Evolutionary conservation across 2,113 vertebrate genomes (phyloP).

Genomic region (Kryptolebias marmoratus): DNA sequence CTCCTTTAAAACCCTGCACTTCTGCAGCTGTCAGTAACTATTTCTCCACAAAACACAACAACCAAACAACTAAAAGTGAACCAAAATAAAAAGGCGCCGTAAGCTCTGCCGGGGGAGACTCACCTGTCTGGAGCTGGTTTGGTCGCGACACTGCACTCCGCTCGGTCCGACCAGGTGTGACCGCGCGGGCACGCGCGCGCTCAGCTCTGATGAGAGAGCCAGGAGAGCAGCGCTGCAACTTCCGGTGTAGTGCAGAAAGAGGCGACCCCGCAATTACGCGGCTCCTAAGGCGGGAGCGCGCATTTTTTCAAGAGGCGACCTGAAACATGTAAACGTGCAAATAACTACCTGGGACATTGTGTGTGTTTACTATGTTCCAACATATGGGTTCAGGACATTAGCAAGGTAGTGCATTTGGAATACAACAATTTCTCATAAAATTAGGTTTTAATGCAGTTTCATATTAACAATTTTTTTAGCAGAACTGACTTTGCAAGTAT

Average conservation of each 20-base stretch:
- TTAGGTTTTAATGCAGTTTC: no score
- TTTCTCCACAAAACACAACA: no score
- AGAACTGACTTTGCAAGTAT: no score
- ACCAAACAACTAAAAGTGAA: neutral
- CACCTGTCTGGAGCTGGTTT: constrained; percentile 60
- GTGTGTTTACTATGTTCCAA: no score
- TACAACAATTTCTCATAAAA: no score
- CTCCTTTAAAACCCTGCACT: neutral
- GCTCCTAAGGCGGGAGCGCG: neutral
- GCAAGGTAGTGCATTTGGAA: no score
- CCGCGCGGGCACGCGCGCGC: neutral
- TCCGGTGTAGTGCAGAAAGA: constrained; percentile 1
- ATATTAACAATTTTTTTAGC: no score
- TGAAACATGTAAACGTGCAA: no score
- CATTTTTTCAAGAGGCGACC: neutral
- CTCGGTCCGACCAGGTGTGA: constrained; percentile 69
- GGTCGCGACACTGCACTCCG: neutral
- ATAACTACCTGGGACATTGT: no score
- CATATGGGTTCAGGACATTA: no score
- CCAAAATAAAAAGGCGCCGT: neutral
- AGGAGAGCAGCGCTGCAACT: neutral
- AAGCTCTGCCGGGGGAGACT: constrained; percentile 1
- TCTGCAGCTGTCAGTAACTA: neutral
- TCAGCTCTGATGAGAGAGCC: constrained; percentile 39
- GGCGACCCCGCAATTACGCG: neutral